Base-by-base conservation (phyloP, 2,888 invertebrate species). In the Brenthis hecate region DNA sequence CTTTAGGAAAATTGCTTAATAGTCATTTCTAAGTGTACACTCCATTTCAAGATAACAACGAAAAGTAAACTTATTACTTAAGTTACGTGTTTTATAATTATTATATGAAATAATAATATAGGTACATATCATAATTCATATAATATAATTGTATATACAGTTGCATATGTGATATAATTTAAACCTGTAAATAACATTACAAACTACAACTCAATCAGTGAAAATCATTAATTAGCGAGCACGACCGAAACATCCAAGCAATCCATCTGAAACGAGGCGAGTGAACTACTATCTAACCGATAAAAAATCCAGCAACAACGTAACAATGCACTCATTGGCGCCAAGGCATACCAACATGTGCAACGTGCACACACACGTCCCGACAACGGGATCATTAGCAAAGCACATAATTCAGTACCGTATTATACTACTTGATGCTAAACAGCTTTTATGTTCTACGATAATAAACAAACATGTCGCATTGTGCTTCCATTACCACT, bases 151-250 rank as follows among this genome's bases (percentile, higher is more conserved):
- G 36, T 43, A 43, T 43, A 2, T 43, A 43, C 36, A 43, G 36
- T 43, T 43, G 36, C 11, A n/a, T 13, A 28, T 13, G 13, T 60
- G 50, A 60, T 60, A 60, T 50, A 60, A 36, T 55, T 55, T 4
- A 61, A 60, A 61, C 66, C 54, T 53, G 66, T 54, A 66, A 69
- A 73, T 73, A 74, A 66, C 73, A 72, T 76, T 73, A 66, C 69
- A 69, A 76, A 68, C 72, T 72, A 76, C 74, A 71, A 72, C 76
- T 80, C 79, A 80, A 80, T 82, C 78, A 78, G 77, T 78, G 77
- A 80, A 82, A 81, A 80, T 82, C 75, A 78, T 76, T 82, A 83
- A 82, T 83, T 81, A 80, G 74, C 77, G 77, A 80, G 78, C 77
- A 79, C 74, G 76, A 76, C 73, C 78, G 76, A 80, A 81, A 77